A percentile compares a stretch with the other conserved stretches of the same genome.
These are phyloP conservation scores for Catonia carolina DNA, from an alignment of 2,888 invertebrate species.

Conservation along the genomic window DNA sequence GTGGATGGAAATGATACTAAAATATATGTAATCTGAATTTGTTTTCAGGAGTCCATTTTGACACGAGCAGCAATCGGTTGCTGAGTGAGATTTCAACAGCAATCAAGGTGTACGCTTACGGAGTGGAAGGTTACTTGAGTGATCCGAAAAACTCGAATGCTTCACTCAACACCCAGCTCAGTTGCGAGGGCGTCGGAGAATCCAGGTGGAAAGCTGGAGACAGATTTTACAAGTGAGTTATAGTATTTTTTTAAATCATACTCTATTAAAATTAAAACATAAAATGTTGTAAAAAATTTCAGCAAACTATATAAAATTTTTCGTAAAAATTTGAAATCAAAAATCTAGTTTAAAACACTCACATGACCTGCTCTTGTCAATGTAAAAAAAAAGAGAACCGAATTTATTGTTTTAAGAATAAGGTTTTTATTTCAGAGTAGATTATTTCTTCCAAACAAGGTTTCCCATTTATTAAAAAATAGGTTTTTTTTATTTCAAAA, in stretches of 20 bases:
- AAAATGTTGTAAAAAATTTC: too few relatives aligned
- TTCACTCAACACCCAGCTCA: slow-evolving; percentile 68
- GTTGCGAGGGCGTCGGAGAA: slow-evolving; percentile 73
- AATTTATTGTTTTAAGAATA: too few relatives aligned
- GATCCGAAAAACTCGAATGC: slow-evolving; percentile 63
- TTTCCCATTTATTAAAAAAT: too few relatives aligned
- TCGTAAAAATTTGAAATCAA: not conserved
- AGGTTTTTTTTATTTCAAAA: too few relatives aligned
- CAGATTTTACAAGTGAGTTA: slow-evolving; percentile 51
- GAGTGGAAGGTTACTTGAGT: slow-evolving; percentile 77
- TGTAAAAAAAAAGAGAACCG: too few relatives aligned
- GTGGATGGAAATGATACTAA: too few relatives aligned
- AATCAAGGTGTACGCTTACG: slow-evolving; percentile 85
- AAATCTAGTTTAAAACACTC: not conserved
- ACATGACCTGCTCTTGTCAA: too few relatives aligned
- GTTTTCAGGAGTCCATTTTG: slow-evolving; percentile 76
- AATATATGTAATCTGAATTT: slow-evolving; percentile 1
- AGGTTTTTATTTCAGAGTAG: too few relatives aligned
- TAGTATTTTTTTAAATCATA: too few relatives aligned
- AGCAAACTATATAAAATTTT: not conserved
- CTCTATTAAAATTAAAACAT: too few relatives aligned
- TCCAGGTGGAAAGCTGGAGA: slow-evolving; percentile 88
- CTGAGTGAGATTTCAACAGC: slow-evolving; percentile 84
- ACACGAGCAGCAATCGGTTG: slow-evolving; percentile 74
- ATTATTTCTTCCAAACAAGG: too few relatives aligned